Evolutionary conservation across 2,797 vertebrate species (phyloP), one percentile per base, ranked within the genome.

Genomic region (Gallinago nigripennis): DNA sequence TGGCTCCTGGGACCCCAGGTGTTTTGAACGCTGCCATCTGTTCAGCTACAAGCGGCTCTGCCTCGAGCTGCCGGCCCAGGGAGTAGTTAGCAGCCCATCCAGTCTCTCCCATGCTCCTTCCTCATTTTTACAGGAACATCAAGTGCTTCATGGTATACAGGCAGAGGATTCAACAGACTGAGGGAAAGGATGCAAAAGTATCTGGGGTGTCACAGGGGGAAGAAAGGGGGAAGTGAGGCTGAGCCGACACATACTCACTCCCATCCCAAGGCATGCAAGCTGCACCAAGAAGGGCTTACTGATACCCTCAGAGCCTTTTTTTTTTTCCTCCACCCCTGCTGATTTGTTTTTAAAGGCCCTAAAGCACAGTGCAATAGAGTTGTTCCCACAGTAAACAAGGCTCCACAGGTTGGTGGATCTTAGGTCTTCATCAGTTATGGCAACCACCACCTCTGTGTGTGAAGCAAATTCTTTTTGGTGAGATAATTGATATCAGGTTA

Each of bases 341-440:
- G 27, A 21, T 54, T 65, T 76, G 12, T 89, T 94, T 57, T 43
- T 80, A 63, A 73, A 73, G 20, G 17, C 27, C n/a, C 21, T 70
- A 77, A 69, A 86, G 7, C 12, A 58, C 19, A 51, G 21, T 18
- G n/a, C 14, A 69, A 30, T 33, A 54, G 33, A 63, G 31, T 73
- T 63, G 14, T 58, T 91, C 16, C 30, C 48, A 35, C 15, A 73
- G 39, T n/a, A 92, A 84, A 45, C 8, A 46, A n/a, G 37, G 16
- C 8, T 86, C 13, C 28, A 76, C 72, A 82, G 2, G 0, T 54
- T 0, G 0, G 5, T 73, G 63, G 39, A 27, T 73, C 46, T 73
- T 30, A 79, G 24, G 30, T 72, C 51, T 86, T 86, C 21, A 37
- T 28, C 19, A 41, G 41, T 33, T 50, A 39, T 6, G 31, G 37